Conservation (phyloP, 2,888 invertebrate genomes). For the Lasius platythorax region DNA sequence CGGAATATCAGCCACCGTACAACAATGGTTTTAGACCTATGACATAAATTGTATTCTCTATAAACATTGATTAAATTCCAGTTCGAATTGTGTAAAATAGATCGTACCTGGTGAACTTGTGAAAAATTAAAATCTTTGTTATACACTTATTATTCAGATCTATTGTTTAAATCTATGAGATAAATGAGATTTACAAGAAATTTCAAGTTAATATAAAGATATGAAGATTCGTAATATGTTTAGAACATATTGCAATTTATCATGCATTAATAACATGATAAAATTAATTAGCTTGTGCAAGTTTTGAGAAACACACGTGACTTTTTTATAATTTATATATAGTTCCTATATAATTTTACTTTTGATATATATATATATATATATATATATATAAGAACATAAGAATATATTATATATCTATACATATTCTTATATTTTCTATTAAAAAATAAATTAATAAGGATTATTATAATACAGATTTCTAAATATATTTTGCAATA, state of each 20-base stretch:
- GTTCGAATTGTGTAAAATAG: background rate
- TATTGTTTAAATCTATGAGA: background rate
- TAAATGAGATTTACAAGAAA: background rate
- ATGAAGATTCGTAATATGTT: background rate
- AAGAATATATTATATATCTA: no score
- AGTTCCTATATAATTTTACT: background rate
- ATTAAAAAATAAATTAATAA: background rate
- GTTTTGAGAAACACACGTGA: background rate
- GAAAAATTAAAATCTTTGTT: background rate
- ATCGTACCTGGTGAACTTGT: background rate
- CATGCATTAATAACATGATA: background rate
- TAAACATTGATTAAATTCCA: background rate
- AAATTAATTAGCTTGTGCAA: background rate
- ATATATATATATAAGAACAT: no score
- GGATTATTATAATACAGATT: background rate
- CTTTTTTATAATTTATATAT: background rate
- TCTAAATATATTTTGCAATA: background rate
- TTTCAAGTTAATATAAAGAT: background rate
- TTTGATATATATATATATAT: background rate
- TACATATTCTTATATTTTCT: background rate
- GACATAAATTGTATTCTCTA: conserved; percentile 7
- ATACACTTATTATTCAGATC: background rate
- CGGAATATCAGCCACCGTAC: conserved; percentile 55
- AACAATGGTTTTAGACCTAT: conserved; percentile 66
- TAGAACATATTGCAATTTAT: conserved; percentile 2